phyloP scores from a whole-genome alignment of 2,888 invertebrate genomes.

The Pseudanteris insignis region DNA sequence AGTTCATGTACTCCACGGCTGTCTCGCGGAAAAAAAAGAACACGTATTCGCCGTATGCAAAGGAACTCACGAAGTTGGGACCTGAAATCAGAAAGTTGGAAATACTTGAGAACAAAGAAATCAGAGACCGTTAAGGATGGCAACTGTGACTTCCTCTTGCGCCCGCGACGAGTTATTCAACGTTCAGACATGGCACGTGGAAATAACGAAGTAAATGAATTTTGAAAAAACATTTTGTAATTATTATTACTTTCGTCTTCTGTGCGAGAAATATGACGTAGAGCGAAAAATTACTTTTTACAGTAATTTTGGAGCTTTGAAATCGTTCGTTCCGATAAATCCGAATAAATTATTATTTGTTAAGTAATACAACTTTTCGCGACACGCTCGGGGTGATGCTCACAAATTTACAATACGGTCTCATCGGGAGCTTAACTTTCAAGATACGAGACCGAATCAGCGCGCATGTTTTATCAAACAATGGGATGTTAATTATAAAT shows the following conservation, averaged over 20 bases:
- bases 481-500: conserved; percentile 33
- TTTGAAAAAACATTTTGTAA: no score
- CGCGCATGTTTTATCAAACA: conserved; percentile 25
- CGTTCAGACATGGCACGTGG: conserved; percentile 12
- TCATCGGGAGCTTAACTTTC: conserved; percentile 27
- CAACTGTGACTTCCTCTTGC: conserved; percentile 38
- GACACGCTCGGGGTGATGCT: conserved; percentile 24
- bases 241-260: no score
- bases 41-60: conserved; percentile 93
- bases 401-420: no score
- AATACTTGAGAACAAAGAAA: conserved; percentile 40
- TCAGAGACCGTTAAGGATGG: conserved; percentile 22
- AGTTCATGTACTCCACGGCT: conserved; percentile 95
- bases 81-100: conserved; percentile 73
- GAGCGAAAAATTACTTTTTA: no score
- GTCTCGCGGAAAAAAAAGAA: conserved; percentile 98
- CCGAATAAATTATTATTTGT: no score
- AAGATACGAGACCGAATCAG: no score
- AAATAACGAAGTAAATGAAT: background rate
- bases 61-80: conserved; percentile 97
- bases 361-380: conserved; percentile 25
- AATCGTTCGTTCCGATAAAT: no score
- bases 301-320: no score
- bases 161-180: conserved; percentile 42
- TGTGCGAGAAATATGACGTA: no score